Evolutionary conservation across 2,888 invertebrate species (phyloP).

Genomic region (Apotomis turbidana): DNA sequence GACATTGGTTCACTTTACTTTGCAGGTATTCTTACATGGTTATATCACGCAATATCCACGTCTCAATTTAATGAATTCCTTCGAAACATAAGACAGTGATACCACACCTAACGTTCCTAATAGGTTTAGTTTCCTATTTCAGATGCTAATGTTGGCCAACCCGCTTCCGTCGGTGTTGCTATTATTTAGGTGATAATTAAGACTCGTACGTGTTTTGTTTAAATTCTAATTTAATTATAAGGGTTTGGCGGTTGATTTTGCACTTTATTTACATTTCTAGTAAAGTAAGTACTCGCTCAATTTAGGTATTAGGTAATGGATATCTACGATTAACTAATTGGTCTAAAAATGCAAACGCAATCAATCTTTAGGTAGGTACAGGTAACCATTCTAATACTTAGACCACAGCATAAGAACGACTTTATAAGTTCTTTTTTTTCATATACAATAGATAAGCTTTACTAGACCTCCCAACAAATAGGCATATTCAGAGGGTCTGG

Average conservation of each 20-base stretch:
- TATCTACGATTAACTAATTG: background rate
- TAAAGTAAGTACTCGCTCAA: background rate
- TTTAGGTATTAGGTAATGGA: background rate
- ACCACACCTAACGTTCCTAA: constrained; percentile 49
- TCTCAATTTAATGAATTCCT: constrained; percentile 53
- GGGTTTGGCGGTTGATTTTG: background rate
- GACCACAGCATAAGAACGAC: too few relatives aligned
- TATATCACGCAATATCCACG: constrained; percentile 3
- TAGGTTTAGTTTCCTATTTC: constrained; percentile 63
- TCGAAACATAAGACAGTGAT: constrained; percentile 43
- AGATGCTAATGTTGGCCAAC: constrained; percentile 71
- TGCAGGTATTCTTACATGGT: background rate
- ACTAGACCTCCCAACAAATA: too few relatives aligned
- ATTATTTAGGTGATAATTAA: constrained; percentile 51
- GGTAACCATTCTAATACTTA: too few relatives aligned
- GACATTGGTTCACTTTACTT: too few relatives aligned
- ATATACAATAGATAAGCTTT: too few relatives aligned
- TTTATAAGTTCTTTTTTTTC: too few relatives aligned
- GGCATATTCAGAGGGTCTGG: too few relatives aligned
- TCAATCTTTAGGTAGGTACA: too few relatives aligned
- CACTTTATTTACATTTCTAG: background rate
- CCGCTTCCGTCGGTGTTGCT: constrained; percentile 60
- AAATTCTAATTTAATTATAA: background rate
- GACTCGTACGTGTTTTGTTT: constrained; percentile 49
- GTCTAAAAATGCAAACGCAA: background rate